Percentiles rank a stretch among this genome's conserved stretches.
phyloP scores from a whole-genome alignment of 2,888 invertebrate species.

The Leptinotarsa haldemani region DNA sequence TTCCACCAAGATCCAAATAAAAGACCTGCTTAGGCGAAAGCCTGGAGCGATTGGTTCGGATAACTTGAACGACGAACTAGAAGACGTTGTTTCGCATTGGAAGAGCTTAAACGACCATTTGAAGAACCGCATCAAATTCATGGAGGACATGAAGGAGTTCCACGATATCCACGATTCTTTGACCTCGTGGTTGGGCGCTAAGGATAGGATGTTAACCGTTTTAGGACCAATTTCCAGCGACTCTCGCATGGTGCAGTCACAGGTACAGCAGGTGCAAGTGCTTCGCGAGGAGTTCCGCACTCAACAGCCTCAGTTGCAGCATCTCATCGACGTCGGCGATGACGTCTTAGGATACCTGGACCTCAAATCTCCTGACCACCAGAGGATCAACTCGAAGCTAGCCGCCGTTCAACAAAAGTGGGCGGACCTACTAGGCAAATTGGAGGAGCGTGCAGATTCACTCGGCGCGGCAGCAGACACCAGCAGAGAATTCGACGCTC shows the following conservation, averaged over 20 bases:
- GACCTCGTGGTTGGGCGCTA: conserved; percentile 88
- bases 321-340: conserved; percentile 84
- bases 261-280: conserved; percentile 95
- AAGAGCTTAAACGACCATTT: conserved; percentile 86
- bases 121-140: conserved; percentile 77
- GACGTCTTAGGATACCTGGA: conserved; percentile 74
- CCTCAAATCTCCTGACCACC: conserved; percentile 71
- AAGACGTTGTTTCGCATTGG: conserved; percentile 86
- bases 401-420: conserved; percentile 79
- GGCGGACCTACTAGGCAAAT: conserved; percentile 80
- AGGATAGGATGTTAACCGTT: conserved; percentile 95
- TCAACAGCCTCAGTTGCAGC: conserved; percentile 90
- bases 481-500: conserved; percentile 92
- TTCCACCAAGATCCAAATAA: conserved; percentile 88
- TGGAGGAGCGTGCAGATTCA: conserved; percentile 90
- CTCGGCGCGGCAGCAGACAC: conserved; percentile 93
- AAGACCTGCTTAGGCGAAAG: conserved; percentile 87
- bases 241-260: conserved; percentile 94
- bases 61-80: conserved; percentile 84
- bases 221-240: conserved; percentile 96
- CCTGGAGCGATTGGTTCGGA: conserved; percentile 87
- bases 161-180: conserved; percentile 88
- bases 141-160: conserved; percentile 92
- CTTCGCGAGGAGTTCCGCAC: conserved; percentile 94
- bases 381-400: conserved; percentile 78